Base-by-base conservation (phyloP, 2,113 vertebrate genomes). In the Proterorhinus semilunaris region DNA sequence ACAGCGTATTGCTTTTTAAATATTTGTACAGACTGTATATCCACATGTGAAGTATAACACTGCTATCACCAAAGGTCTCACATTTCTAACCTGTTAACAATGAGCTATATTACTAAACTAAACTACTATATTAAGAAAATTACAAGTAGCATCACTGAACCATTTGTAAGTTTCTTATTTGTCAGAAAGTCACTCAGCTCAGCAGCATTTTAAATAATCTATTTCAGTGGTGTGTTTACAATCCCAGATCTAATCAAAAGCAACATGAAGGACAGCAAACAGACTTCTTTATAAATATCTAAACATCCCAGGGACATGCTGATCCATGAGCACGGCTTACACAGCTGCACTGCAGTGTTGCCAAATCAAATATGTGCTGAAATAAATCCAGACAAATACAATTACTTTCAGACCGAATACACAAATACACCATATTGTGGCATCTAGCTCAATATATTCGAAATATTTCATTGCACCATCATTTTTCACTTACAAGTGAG, bases 221-320 rank as follows among this genome's bases (percentile, higher is more conserved):
- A 58, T 58, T 46, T 46, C 44, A 63, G 62, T 12, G n/a, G 15
- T 45, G n/a, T 48, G 44, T 63, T 63, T 48, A 63, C 44, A 48
- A 63, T 46, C 62, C 46, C 62, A 48, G 62, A 48, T 63, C 44
- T 11, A 63, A 61, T 61, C 58, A 61, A 61, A 61, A 44, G 11
- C 58, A 61, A 44, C 58, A 12, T 63, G 62, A 63, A 63, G 44
- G 62, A 45, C 9, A 63, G 62, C 44, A 63, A 63, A 63, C 44
- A 63, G 46, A 21, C 44, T 47, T 63, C 62, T 63, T 63, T 63
- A 63, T 63, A 63, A 63, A 63, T 63, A 63, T 63, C n/a, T 63
- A 63, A 63, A 47, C 62, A 63, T 47, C 62, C 10, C 44, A 63
- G 62, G 62, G 62, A 63, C 16, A 17, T 63, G 45, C 16, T 63